A percentile compares a stretch with the other conserved stretches of the same genome.
Evolutionary conservation across 1,140 invertebrate species (phyloP).

Genomic region (Microplitis demolitor): DNA sequence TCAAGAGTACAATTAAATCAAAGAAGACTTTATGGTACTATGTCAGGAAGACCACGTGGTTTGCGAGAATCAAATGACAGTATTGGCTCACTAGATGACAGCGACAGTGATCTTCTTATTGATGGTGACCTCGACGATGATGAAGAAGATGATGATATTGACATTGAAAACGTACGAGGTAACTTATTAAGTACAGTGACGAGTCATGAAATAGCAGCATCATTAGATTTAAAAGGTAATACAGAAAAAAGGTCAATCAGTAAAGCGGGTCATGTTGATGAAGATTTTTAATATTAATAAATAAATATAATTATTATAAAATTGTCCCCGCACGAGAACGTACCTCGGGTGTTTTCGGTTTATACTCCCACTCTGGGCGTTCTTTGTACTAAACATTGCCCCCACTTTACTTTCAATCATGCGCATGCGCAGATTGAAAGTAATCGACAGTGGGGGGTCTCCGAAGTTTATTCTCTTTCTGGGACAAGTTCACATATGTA

Average conservation of each 20-base stretch:
- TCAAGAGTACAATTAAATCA: conserved; percentile 49
- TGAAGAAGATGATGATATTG: conserved; percentile 46
- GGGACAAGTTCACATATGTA: not conserved
- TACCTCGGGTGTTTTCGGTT: too few relatives aligned
- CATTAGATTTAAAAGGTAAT: conserved; percentile 46
- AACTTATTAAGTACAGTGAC: conserved; percentile 48
- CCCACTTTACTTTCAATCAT: too few relatives aligned
- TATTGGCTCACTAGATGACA: conserved; percentile 52
- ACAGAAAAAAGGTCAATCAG: conserved; percentile 50
- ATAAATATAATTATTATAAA: not conserved
- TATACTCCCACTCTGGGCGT: too few relatives aligned
- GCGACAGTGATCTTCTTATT: conserved; percentile 62
- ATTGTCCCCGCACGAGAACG: not conserved
- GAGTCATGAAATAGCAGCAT: conserved; percentile 32
- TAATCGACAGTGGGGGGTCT: too few relatives aligned
- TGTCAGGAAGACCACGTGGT: conserved; percentile 58
- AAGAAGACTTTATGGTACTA: conserved; percentile 62
- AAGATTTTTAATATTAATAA: conserved; percentile 49
- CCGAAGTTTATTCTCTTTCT: too few relatives aligned
- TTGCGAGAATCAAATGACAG: conserved; percentile 54
- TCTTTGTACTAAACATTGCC: too few relatives aligned
- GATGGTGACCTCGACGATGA: conserved; percentile 61
- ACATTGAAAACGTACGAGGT: conserved; percentile 5
- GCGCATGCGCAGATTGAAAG: too few relatives aligned
- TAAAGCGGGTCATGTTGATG: conserved; percentile 54